phyloP scores from a whole-genome alignment of 1,140 invertebrate species.

The Scylla paramamosain region DNA sequence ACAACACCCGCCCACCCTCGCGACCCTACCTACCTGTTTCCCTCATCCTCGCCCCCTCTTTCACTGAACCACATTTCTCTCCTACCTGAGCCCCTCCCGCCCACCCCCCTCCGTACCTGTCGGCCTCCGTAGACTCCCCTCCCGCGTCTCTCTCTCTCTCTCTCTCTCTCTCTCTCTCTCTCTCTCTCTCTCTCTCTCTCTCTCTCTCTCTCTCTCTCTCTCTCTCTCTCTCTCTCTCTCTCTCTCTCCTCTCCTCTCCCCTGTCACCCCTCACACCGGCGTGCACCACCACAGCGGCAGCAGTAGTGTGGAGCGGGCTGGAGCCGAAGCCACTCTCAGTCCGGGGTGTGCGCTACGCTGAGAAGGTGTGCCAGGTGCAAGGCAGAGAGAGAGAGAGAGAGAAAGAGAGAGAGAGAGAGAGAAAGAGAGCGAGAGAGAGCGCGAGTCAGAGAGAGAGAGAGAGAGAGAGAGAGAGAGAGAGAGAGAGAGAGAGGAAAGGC shows the following conservation, averaged over 20 bases:
- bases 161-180: conserved; percentile 1
- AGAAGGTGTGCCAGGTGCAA: conserved; percentile 57
- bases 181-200: conserved; percentile 26
- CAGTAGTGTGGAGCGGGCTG: conserved; percentile 44
- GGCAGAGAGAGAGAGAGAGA: not conserved
- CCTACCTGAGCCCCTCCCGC: not conserved
- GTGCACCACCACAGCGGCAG: conserved; percentile 43
- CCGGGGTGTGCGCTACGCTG: conserved; percentile 57
- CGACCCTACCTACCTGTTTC: not conserved
- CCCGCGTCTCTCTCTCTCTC: not conserved
- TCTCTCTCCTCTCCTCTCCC: not conserved
- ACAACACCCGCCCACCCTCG: not conserved
- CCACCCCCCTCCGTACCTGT: not conserved
- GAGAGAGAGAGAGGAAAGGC: conserved; percentile 37
- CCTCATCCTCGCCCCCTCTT: not conserved
- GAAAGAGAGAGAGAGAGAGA: conserved; percentile 29
- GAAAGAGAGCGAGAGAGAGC: conserved; percentile 37
- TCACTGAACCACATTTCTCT: not conserved
- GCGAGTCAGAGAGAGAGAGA: conserved; percentile 34
- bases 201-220: conserved; percentile 3
- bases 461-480: conserved; percentile 36
- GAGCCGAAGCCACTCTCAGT: conserved; percentile 44
- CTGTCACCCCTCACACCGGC: conserved; percentile 23
- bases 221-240: not conserved
- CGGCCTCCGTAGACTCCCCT: not conserved